phyloP scores from a whole-genome alignment of 1,140 invertebrate genomes.

The Sipha flava region DNA sequence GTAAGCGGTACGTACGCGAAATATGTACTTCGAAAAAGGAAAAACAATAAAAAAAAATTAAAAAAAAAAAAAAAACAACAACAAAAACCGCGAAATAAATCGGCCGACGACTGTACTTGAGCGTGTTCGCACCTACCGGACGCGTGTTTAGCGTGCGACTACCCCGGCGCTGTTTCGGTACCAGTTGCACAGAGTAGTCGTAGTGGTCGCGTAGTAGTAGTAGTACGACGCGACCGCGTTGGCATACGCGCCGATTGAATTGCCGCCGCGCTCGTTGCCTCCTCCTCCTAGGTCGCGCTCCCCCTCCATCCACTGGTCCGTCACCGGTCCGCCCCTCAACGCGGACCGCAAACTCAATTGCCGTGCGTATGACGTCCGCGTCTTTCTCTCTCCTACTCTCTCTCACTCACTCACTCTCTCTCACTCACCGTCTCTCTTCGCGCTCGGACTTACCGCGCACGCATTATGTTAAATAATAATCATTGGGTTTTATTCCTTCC shows the following conservation, averaged over 20 bases:
- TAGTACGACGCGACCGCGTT: not conserved
- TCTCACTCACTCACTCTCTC: too few species aligned
- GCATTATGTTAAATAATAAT: too few species aligned
- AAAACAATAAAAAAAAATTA: too few species aligned
- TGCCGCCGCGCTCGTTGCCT: not conserved
- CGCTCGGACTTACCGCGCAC: too few species aligned
- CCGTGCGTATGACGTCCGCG: not conserved
- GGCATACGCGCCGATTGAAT: constrained; percentile 26
- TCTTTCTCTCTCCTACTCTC: too few species aligned
- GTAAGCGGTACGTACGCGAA: not conserved
- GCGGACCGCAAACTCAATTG: too few species aligned
- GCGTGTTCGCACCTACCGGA: constrained; percentile 7
- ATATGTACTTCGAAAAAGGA: not conserved
- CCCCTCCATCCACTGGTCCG: not conserved
- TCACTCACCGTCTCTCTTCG: too few species aligned
- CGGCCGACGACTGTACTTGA: constrained; percentile 24
- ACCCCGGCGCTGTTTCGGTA: constrained; percentile 6
- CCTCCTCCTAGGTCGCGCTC: not conserved
- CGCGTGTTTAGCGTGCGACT: constrained; percentile 29
- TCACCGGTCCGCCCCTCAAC: not conserved
- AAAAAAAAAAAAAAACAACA: too few species aligned
- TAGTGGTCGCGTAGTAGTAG: not conserved
- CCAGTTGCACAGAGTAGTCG: constrained; percentile 9
- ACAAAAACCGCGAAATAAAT: too few species aligned
- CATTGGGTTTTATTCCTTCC: too few species aligned